Percentiles rank a stretch among this genome's conserved stretches.
Evolutionary conservation across 1,140 invertebrate species (phyloP).

Genomic region (Drosophila seguyi): DNA sequence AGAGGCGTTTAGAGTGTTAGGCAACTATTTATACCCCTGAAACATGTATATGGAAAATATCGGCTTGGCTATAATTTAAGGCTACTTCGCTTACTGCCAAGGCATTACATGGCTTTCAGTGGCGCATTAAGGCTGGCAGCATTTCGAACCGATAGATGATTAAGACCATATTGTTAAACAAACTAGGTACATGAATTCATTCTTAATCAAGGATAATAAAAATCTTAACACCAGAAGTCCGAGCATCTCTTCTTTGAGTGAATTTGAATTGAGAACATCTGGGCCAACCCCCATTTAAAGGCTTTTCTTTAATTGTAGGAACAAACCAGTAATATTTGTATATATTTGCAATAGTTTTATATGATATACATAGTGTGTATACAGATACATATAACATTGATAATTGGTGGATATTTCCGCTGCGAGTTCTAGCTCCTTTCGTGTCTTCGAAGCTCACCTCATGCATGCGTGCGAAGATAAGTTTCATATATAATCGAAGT

Average conservation of each 20-base stretch:
- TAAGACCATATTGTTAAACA: conserved; percentile 41
- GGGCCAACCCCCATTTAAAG: neutral
- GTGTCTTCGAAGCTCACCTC: conserved; percentile 20
- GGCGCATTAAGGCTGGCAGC: conserved; percentile 46
- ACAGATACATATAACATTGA: conserved; percentile 66
- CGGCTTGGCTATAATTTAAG: conserved; percentile 61
- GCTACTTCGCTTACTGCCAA: conserved; percentile 45
- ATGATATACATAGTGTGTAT: conserved; percentile 53
- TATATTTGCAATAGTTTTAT: conserved; percentile 60
- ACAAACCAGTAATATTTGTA: conserved; percentile 77
- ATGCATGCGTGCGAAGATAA: conserved; percentile 19
- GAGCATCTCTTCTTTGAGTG: neutral
- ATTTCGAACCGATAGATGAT: conserved; percentile 3
- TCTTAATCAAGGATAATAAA: conserved; percentile 15
- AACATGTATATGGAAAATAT: conserved; percentile 40
- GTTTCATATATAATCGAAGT: conserved; percentile 59
- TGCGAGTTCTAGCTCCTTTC: conserved; percentile 24
- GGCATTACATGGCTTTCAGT: conserved; percentile 60
- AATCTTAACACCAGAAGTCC: neutral
- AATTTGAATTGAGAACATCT: neutral
- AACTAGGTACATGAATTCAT: neutral
- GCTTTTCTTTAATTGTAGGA: conserved; percentile 48
- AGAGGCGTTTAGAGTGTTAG: conserved; percentile 26
- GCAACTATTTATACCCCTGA: conserved; percentile 44
- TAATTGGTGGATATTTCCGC: conserved; percentile 28